Conservation (phyloP, 35 echinoderm and acorn worm species). For the Anneissia japonica region DNA sequence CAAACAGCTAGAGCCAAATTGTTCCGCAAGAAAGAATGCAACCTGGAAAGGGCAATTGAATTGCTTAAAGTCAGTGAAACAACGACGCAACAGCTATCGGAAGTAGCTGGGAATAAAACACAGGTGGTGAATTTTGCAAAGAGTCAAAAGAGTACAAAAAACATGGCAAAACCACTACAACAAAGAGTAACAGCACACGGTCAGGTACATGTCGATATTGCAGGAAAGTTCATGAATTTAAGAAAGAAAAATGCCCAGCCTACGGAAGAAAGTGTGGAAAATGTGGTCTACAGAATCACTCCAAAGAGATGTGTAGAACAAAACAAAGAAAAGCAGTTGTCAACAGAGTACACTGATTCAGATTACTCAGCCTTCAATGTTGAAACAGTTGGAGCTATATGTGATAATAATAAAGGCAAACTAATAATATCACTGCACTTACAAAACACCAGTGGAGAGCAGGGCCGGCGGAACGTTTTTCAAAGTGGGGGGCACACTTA, state of each 20-base stretch:
- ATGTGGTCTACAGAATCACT: constrained; percentile 2
- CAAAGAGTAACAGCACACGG: not conserved
- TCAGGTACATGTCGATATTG: constrained; percentile 23
- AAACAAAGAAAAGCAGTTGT: not conserved
- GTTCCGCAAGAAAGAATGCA: constrained; percentile 6
- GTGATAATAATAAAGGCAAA: no score
- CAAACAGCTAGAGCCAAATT: constrained; percentile 2
- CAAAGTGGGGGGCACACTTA: no score
- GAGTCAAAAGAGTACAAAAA: no score
- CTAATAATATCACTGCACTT: no score
- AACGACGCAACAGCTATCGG: not conserved
- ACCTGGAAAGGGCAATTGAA: constrained; percentile 16
- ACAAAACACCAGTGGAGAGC: no score
- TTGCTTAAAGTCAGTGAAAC: constrained; percentile 18
- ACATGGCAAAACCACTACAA: not conserved
- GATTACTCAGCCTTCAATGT: no score
- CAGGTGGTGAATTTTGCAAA: no score
- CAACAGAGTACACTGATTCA: no score
- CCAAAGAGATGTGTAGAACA: not conserved
- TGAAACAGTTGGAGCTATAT: no score
- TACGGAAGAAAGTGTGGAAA: constrained; percentile 7
- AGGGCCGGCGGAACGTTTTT: no score
- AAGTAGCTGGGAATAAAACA: no score
- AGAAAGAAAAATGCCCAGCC: constrained; percentile 17
- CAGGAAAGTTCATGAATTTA: constrained; percentile 7